phyloP scores from a whole-genome alignment of 2,797 vertebrate genomes.

The Calcarius lapponicus region DNA sequence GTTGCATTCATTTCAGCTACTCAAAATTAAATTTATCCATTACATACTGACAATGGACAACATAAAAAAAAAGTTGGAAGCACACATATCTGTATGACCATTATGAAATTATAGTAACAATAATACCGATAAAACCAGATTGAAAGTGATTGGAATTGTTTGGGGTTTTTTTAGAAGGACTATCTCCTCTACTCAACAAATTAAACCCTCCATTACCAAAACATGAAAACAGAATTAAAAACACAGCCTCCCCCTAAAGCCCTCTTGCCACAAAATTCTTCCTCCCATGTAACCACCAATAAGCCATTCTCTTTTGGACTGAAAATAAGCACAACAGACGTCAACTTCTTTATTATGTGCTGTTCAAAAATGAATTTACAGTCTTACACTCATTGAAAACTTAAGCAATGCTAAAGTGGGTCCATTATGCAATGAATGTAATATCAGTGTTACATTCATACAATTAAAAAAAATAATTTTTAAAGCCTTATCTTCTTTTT shows the following conservation, averaged over 20 bases:
- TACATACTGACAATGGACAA: neutral
- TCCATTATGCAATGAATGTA: neutral
- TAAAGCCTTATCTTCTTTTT: neutral
- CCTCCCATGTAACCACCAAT: neutral
- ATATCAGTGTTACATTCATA: neutral
- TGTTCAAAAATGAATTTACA: neutral
- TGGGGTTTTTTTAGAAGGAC: rapidly evolving
- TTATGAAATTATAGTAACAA: neutral
- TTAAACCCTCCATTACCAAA: neutral
- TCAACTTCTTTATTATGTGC: neutral
- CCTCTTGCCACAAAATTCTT: neutral
- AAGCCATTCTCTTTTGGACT: neutral
- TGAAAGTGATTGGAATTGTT: neutral
- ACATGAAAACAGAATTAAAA: neutral
- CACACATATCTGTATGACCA: neutral
- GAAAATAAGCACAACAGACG: neutral
- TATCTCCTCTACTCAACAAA: neutral
- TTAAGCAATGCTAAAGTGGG: neutral
- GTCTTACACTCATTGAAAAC: neutral
- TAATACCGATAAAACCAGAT: neutral
- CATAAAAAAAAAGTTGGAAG: neutral
- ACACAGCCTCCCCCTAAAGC: neutral
- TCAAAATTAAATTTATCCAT: neutral
- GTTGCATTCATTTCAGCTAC: neutral
- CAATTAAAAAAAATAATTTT: neutral